Percentiles rank a stretch among this genome's conserved stretches.
These are phyloP conservation scores for Malachius bipustulatus DNA, from an alignment of 2,888 invertebrate genomes.

Conservation along the genomic window DNA sequence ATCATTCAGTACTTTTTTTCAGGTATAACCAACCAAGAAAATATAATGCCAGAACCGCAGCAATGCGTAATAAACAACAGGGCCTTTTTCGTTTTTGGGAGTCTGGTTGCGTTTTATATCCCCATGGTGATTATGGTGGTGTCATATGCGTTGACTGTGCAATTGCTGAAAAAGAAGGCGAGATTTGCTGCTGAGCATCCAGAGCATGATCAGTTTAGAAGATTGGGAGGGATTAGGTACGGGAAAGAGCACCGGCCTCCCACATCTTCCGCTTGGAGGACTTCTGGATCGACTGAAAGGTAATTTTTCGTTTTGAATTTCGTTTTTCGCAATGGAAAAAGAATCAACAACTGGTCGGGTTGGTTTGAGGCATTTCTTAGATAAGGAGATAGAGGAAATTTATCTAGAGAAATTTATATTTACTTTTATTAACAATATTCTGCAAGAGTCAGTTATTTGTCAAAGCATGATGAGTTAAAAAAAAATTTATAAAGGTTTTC, in stretches of 20 bases:
- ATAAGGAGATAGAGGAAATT: no score
- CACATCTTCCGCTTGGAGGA: constrained; percentile 33
- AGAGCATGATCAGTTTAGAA: constrained; percentile 46
- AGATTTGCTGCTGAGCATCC: constrained; percentile 56
- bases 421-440: no score
- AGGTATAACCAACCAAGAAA: constrained; percentile 64
- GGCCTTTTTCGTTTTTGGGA: constrained; percentile 82
- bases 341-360: no score
- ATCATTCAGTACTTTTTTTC: constrained; percentile 25
- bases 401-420: no score
- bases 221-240: constrained; percentile 38
- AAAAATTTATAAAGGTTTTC: no score
- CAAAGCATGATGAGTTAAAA: no score
- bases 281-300: constrained; percentile 34
- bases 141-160: constrained; percentile 81
- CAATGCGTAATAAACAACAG: constrained; percentile 75
- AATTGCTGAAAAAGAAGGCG: constrained; percentile 69
- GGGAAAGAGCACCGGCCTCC: constrained; percentile 28
- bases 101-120: constrained; percentile 86
- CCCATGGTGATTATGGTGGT: constrained; percentile 93
- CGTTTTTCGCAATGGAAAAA: no score
- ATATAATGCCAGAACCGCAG: constrained; percentile 69
- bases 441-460: no score
- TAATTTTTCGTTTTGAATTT: constrained; percentile 20
- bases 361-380: no score